Conservation (phyloP, 2,113 vertebrate genomes). For the Struthidea cinerea region DNA sequence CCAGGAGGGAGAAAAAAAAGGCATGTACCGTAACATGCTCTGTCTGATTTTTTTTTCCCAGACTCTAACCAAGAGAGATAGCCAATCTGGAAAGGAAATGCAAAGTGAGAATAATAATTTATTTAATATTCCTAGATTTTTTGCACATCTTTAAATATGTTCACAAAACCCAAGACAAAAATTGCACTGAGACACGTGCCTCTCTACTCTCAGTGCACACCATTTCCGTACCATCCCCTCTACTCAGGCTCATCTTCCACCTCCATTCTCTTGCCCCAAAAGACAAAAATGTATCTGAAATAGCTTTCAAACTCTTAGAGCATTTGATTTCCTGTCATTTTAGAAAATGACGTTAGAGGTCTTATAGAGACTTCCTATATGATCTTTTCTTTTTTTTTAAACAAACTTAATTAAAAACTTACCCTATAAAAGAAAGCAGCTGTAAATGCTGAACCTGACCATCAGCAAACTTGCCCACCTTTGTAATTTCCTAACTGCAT, state of each 20-base stretch:
- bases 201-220: not conserved
- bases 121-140: conserved; percentile 33
- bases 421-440: conserved; percentile 46
- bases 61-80: not conserved
- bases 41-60: not conserved
- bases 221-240: not conserved
- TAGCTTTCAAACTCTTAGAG: not conserved
- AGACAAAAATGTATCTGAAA: not conserved
- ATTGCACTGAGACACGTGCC: not conserved
- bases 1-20: not conserved
- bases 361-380: not conserved
- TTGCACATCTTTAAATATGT: conserved; percentile 10
- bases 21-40: not conserved
- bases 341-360: not conserved
- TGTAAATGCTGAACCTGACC: conserved; percentile 42
- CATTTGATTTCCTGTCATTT: conserved; percentile 43
- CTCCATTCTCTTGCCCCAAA: not conserved
- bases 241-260: not conserved
- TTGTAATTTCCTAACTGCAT: conserved; percentile 30
- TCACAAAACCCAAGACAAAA: not conserved
- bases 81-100: conserved; percentile 31
- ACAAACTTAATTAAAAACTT: conserved; percentile 33
- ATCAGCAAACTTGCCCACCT: conserved; percentile 19
- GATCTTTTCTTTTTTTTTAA: not conserved
- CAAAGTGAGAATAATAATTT: conserved; percentile 27